Base-by-base conservation (phyloP, 2,113 vertebrate species). In the Marmota flaviventris region DNA sequence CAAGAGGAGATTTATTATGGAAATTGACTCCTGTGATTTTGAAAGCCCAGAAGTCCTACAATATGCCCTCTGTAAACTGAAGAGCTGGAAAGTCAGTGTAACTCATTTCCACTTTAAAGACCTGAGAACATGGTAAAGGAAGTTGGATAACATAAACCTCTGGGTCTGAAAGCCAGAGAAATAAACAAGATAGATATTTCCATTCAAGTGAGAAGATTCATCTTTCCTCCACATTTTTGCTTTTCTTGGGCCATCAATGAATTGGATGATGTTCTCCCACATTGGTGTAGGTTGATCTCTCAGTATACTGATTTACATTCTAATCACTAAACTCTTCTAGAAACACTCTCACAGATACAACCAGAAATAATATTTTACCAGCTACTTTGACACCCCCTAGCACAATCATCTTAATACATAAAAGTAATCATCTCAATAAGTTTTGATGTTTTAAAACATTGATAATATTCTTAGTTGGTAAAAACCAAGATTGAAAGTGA, bases 71-170 rank as follows among this genome's bases (percentile, higher is more conserved):
- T 48, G 11, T 11, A 24, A 61, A 13, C 4, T 29, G 16, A 45
- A 72, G 7, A 79, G 3, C 16, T 6, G 0, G 8, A 45, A 70
- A 78, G n/a, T 5, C 8, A 18, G 18, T 39, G 9, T n/a, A 39
- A 82, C 16, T 75, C 22, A 63, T 3, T 32, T 12, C 5, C 4
- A 58, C 3, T 7, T 0, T 5, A 25, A 39, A 61, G 18, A 10
- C 34, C 32, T 17, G 1, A 48, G 24, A 56, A 77, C 2, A 24
- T 12, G 22, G 8, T 1, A 1, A 8, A n/a, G 39, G 14, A 45
- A 11, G 22, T 5, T 69, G 5, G 20, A 14, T 22, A 2, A 32
- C 5, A 1, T 22, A 56, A 67, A 18, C 5, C 2, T 16, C 13
- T 63, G 3, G n/a, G 8, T 34, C 37, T 73, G 20, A 63, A 37